Conservation (phyloP, 2,797 vertebrate species). For the Huso huso region DNA sequence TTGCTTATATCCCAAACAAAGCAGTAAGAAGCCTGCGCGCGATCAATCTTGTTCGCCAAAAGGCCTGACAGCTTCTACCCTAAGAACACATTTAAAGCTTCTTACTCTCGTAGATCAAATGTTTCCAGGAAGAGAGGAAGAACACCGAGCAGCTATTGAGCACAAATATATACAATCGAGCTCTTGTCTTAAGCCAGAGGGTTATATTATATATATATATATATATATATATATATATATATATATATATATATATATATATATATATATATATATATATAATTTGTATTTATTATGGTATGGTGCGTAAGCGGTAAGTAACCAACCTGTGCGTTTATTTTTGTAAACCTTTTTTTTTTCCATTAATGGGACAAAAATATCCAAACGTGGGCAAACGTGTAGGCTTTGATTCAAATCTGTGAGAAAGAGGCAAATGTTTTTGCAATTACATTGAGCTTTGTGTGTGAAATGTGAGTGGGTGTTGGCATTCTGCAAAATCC, state of each 20-base stretch:
- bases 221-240: conserved; percentile 22
- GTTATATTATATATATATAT: conserved; percentile 22
- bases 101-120: conserved; percentile 85
- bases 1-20: conserved; percentile 98
- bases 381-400: conserved; percentile 23
- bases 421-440: conserved; percentile 37
- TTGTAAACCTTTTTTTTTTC: no score
- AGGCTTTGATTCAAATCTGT: conserved; percentile 28
- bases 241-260: conserved; percentile 35
- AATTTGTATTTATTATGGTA: not conserved
- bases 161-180: conserved; percentile 17
- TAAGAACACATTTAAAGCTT: conserved; percentile 95
- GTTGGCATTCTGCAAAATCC: conserved; percentile 67
- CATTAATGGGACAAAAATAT: no score
- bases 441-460: conserved; percentile 57
- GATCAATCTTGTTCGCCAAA: conserved; percentile 98
- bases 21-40: conserved; percentile 78
- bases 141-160: conserved; percentile 52
- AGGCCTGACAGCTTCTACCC: conserved; percentile 97
- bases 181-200: conserved; percentile 44
- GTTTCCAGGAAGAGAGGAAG: conserved; percentile 71
- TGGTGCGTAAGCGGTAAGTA: no score
- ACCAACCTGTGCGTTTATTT: no score
- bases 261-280: conserved; percentile 33
- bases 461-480: conserved; percentile 81